Evolutionary conservation across 2,888 invertebrate species (phyloP).

Genomic region (Eristalis arbustorum): DNA sequence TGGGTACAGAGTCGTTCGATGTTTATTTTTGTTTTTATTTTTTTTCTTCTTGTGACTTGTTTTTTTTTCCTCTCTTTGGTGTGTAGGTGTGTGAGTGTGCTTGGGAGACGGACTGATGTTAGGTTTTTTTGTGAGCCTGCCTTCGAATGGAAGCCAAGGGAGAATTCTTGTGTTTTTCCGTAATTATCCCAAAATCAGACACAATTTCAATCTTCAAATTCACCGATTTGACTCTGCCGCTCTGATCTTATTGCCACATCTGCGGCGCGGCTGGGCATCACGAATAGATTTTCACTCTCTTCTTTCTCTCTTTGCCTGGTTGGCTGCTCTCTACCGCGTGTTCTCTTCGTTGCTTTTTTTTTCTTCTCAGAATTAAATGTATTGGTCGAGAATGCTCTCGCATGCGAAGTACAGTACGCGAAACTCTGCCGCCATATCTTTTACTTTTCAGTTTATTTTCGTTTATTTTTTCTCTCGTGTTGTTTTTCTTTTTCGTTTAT

Average conservation of each 20-base stretch:
- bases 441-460: slow-evolving; percentile 12
- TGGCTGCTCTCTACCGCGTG: not conserved
- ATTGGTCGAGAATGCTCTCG: not conserved
- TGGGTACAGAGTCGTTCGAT: slow-evolving; percentile 42
- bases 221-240: not conserved
- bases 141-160: not conserved
- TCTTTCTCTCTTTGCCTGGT: not conserved
- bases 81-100: slow-evolving; percentile 5
- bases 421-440: slow-evolving; percentile 48
- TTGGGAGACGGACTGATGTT: not conserved
- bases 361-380: slow-evolving; percentile 22
- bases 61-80: slow-evolving; percentile 6
- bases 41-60: not conserved
- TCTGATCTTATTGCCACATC: not conserved
- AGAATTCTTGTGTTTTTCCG: not conserved
- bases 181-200: not conserved
- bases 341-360: slow-evolving; percentile 11
- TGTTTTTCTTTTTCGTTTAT: slow-evolving; percentile 18
- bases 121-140: not conserved
- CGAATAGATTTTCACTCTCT: not conserved
- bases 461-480: not conserved
- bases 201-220: not conserved
- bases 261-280: not conserved
- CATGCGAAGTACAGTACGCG: slow-evolving; percentile 43
- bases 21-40: slow-evolving; percentile 68